phyloP scores from a whole-genome alignment of 2,888 invertebrate genomes.

The Ephialtes manifestator region DNA sequence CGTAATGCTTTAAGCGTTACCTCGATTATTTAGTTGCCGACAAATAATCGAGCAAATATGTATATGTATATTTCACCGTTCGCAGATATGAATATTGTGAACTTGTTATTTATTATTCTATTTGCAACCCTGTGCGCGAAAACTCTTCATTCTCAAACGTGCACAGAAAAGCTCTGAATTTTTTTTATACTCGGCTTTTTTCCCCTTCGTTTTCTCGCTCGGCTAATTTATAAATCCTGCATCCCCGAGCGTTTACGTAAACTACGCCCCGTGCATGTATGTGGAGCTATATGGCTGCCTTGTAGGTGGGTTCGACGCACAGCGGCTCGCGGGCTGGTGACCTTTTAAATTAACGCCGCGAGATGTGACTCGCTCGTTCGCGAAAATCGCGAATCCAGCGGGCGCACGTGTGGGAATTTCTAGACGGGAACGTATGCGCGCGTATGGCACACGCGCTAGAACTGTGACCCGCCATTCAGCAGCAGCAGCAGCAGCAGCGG shows the following conservation, averaged over 20 bases:
- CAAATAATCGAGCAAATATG: too few species aligned
- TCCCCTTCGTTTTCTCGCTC: neutral
- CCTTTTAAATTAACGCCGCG: constrained; percentile 70
- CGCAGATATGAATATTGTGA: neutral
- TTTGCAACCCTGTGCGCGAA: constrained; percentile 3
- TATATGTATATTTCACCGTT: neutral
- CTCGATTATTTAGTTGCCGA: too few species aligned
- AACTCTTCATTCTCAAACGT: constrained; percentile 35
- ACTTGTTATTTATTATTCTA: constrained; percentile 2
- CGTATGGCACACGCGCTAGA: neutral
- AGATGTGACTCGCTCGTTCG: constrained; percentile 60
- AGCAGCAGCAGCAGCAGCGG: constrained; percentile 1
- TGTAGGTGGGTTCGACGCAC: constrained; percentile 51
- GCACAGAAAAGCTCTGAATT: constrained; percentile 30
- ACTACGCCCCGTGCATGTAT: constrained; percentile 19
- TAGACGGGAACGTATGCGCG: neutral
- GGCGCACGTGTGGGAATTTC: constrained; percentile 22
- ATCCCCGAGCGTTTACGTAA: constrained; percentile 34
- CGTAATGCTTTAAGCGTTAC: neutral
- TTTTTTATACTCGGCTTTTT: constrained; percentile 21
- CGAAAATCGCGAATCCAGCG: constrained; percentile 36
- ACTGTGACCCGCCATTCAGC: constrained; percentile 22
- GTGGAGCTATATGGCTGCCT: constrained; percentile 41
- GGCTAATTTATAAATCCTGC: constrained; percentile 61
- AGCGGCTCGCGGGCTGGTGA: constrained; percentile 64